phyloP scores from a whole-genome alignment of 2,113 vertebrate genomes.

The Promerops cafer region DNA sequence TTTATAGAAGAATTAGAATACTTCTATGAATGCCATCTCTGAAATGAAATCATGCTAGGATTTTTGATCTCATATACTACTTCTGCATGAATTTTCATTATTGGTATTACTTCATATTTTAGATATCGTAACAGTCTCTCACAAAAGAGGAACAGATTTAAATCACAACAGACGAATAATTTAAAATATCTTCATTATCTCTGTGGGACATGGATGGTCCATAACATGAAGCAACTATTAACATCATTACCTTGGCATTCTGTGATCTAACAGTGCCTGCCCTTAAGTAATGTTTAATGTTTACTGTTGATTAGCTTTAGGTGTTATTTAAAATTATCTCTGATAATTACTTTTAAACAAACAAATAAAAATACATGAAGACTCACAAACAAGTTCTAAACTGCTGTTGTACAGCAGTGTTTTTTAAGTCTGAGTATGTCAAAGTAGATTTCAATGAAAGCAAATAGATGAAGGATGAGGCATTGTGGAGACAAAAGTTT shows the following conservation, averaged over 20 bases:
- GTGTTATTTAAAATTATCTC: background rate
- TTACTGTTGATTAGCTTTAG: background rate
- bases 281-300: background rate
- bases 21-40: conserved; percentile 44
- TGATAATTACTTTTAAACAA: background rate
- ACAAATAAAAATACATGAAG: background rate
- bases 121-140: conserved; percentile 60
- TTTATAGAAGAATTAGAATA: conserved; percentile 67
- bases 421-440: background rate
- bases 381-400: background rate
- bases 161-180: background rate
- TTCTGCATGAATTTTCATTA: conserved; percentile 39
- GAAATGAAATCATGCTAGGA: conserved; percentile 50
- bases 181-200: background rate
- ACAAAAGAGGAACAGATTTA: background rate
- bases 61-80: conserved; percentile 48
- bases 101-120: conserved; percentile 52
- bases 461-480: background rate
- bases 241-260: background rate
- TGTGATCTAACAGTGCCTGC: background rate
- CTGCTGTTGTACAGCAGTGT: background rate
- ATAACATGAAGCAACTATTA: background rate
- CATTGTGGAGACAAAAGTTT: background rate
- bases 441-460: background rate
- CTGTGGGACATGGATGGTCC: background rate